Evolutionary conservation across 2,888 invertebrate genomes (phyloP), one percentile per base, ranked within the genome.

Genomic region (Zaprionus lineosus): DNA sequence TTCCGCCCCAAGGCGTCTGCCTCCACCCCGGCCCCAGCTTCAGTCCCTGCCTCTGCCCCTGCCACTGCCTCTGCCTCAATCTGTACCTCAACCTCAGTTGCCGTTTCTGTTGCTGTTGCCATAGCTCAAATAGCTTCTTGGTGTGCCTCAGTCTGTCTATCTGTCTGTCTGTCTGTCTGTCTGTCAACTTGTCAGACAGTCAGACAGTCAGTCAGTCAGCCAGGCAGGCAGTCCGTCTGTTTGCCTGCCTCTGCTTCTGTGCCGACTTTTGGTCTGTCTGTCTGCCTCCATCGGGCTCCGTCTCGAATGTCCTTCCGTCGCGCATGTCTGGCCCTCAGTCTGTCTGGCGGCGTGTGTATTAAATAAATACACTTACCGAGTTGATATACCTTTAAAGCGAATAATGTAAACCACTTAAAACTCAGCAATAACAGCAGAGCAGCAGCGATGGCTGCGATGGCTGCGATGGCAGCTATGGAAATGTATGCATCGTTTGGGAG

Each of bases 331-430:
- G 57, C 21, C 44, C 52, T 33, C 34, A 29, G 56, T 28, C 19
- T 59, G 50, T 26, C 11, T 59, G 53, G 36, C 57, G 69, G 70
- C 60, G 76, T 66, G 74, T 79, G 68, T 74, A 83, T 79, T 79
- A 79, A 79, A 79, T 79, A 79, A 79, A 83, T 79, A 79, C 78
- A 79, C 79, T 79, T 79, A 83, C 83, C 83, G 72, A 83, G 83
- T 79, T 79, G 81, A 79, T 76, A 83, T 76, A 76, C 81, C 78
- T 79, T 79, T 83, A 79, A 79, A 68, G 79, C 81, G 83, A 83
- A 79, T 79, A 79, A 79, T 76, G 83, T 79, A 79, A 79, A 76
- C 83, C 78, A 79, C 78, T 79, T 79, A 79, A 79, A 79, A 79
- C 76, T 64, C 76, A 28, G 68, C 77, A 77, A 77, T 82, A 81